Evolutionary conservation across 2,888 invertebrate genomes (phyloP), one percentile per base, ranked within the genome.

Genomic region (Cantharis flavilabris): DNA sequence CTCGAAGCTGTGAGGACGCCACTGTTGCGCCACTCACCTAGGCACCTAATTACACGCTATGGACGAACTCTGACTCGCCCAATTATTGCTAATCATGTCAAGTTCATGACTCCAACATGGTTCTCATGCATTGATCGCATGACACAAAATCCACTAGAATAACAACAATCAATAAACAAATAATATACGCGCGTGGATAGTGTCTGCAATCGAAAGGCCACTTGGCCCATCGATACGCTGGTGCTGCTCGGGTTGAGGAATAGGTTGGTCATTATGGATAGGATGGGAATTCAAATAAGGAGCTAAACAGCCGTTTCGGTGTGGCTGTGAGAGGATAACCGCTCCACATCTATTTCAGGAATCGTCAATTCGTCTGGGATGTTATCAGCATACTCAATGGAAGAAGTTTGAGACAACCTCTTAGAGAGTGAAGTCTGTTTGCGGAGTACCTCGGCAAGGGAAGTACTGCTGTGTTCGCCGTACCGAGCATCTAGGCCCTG

Each of bases 401-500:
- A 96, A 90, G 96, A 95, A 90, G 94, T 92, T 90, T 96, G 96
- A 87, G 96, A 96, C 90, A 96, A 93, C 88, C 97, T 94, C 92
- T 97, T 97, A 89, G 94, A 94, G 85, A 97, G 92, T 89, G 96
- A 96, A 87, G 96, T 94, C 92, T 97, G 97, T 92, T 97, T 97
- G 89, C 96, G 95, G 87, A 97, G 93, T 89, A 96, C 96, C 91
- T 97, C 97, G 81, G 96, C 97, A 89, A 97, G 93, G 90, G 96
- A 95, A 89, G 96, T 95, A 92, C 95, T 96, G 89, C 95, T 95
- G 91, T 95, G 94, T 91, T 96, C 96, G 90, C 97, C 96, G 88
- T 93, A 94, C 88, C 97, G 95, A 89, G 97, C 94, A 92, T 98
- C 98, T 91, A 98, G 94, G 90, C 98, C 98, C 94, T 98, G 98